Evolutionary conservation across 2,113 vertebrate genomes (phyloP).

Genomic region (Trochalopteron elliotii): DNA sequence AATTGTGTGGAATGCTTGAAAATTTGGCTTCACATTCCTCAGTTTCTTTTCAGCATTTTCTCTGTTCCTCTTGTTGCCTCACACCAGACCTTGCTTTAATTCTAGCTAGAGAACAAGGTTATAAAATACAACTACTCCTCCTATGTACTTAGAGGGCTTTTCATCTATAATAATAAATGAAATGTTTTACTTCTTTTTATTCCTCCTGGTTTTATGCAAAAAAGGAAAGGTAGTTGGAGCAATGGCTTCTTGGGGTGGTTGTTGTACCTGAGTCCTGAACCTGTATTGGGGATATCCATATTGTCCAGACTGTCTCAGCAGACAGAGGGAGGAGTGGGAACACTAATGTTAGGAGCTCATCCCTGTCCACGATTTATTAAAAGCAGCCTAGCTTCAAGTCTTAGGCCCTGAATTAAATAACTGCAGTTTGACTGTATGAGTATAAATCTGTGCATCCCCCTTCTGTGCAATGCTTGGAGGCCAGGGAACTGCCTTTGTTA

Average conservation of each 20-base stretch:
- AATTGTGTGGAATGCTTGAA: neutral
- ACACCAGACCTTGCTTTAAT: neutral
- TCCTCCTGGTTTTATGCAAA: neutral
- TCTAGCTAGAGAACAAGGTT: neutral
- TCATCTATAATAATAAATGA: neutral
- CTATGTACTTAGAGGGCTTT: fast-evolving
- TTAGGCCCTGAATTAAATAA: neutral
- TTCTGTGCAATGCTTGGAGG: neutral
- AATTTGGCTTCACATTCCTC: neutral
- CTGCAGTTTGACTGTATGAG: neutral
- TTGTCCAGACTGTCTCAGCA: neutral
- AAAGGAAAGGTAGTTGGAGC: neutral
- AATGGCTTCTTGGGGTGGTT: neutral
- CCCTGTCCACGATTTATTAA: neutral
- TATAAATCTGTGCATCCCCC: neutral
- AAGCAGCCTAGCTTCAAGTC: neutral
- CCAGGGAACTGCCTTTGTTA: neutral
- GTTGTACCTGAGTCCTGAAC: neutral
- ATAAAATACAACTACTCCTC: neutral
- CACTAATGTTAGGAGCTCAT: neutral
- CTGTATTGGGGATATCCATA: neutral
- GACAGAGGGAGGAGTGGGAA: neutral
- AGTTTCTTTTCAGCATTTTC: neutral
- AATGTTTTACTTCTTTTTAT: neutral
- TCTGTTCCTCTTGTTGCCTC: neutral